A percentile compares a stretch with the other conserved stretches of the same genome.
Evolutionary conservation across 2,888 invertebrate genomes (phyloP).

Genomic region (Cotesia congregata): DNA sequence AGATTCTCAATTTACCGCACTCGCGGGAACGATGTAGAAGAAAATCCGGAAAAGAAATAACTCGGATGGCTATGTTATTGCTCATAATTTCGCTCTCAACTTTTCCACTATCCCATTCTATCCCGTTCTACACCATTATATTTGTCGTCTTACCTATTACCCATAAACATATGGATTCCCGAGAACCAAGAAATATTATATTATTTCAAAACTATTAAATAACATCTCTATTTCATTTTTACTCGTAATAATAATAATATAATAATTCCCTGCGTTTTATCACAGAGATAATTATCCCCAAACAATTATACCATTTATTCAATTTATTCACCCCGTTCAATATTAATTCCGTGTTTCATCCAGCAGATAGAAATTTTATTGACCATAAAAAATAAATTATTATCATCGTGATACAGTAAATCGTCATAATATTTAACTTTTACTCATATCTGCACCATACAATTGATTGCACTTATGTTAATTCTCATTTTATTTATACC

Average conservation of each 20-base stretch:
- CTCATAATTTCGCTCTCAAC: constrained; percentile 29
- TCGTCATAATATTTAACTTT: not conserved
- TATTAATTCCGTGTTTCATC: not conserved
- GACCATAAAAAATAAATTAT: not conserved
- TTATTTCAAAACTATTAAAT: constrained; percentile 1
- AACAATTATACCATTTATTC: constrained; percentile 6
- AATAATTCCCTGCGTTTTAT: not conserved
- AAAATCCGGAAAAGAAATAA: constrained; percentile 10
- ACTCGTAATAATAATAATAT: not conserved
- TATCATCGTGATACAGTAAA: not conserved
- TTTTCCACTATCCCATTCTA: constrained; percentile 11
- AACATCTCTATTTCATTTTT: not conserved
- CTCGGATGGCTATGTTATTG: constrained; percentile 21
- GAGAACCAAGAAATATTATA: not conserved
- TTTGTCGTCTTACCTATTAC: constrained; percentile 4
- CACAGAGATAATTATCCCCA: not conserved
- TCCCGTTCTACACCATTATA: not conserved
- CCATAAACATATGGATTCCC: constrained; percentile 11
- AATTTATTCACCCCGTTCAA: not conserved
- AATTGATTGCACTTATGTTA: not conserved
- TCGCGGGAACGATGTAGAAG: constrained; percentile 25
- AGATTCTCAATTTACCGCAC: constrained; percentile 30
- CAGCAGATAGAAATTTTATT: not conserved
- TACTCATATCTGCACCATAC: not conserved
- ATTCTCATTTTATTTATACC: not conserved